Evolutionary conservation across 1,140 invertebrate species (phyloP).

Genomic region (Whitmania pigra): DNA sequence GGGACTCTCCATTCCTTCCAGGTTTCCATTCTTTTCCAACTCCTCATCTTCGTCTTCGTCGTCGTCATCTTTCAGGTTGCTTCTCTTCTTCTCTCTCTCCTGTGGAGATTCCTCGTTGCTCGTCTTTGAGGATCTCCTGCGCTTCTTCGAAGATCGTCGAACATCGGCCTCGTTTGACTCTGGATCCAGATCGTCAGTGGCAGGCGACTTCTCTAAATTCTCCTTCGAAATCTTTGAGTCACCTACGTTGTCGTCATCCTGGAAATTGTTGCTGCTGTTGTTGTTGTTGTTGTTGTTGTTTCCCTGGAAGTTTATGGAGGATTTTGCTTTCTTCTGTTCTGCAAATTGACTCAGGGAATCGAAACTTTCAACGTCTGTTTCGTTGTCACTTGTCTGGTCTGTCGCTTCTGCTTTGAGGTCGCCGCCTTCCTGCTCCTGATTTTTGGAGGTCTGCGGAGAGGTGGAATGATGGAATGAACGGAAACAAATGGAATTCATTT

Average conservation of each 20-base stretch:
- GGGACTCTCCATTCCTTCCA: background rate
- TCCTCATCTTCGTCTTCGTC: conserved; percentile 6
- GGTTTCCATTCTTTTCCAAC: background rate
- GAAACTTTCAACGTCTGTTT: no score
- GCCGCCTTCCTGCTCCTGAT: background rate
- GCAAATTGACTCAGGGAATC: no score
- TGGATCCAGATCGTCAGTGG: no score
- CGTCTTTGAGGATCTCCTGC: background rate
- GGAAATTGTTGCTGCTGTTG: background rate
- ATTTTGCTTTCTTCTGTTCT: no score
- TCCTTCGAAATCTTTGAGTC: background rate
- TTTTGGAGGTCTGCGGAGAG: no score
- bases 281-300: conserved; percentile 8
- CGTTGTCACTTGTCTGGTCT: background rate
- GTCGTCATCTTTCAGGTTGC: conserved; percentile 9
- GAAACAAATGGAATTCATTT: no score
- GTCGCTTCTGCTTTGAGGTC: conserved; percentile 3
- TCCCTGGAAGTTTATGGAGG: background rate
- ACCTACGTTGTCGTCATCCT: background rate
- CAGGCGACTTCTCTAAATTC: no score
- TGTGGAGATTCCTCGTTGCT: background rate
- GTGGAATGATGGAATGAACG: no score
- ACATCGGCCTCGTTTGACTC: background rate
- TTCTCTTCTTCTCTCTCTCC: conserved; percentile 10
- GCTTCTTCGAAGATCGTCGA: conserved; percentile 22